Conservation (phyloP, 2,113 vertebrate genomes). For the Chlamydotis undulata region DNA sequence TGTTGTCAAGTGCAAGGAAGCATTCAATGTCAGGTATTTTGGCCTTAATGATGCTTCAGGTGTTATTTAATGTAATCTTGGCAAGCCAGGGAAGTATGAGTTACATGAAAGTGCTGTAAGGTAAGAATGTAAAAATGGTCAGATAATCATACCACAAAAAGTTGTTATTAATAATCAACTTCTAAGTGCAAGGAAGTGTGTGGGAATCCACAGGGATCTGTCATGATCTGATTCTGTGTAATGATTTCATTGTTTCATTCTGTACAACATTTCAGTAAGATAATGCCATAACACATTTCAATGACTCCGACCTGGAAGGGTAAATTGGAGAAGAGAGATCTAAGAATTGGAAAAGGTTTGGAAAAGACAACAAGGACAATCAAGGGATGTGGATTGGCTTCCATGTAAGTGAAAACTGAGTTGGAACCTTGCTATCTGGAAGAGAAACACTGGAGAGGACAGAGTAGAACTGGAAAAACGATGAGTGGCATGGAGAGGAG, state of each 20-base stretch:
- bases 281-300: neutral
- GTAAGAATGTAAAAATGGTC: neutral
- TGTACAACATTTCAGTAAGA: neutral
- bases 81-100: neutral
- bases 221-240: neutral
- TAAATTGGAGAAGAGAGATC: neutral
- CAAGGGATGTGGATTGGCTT: neutral
- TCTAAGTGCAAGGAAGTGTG: neutral
- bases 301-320: neutral
- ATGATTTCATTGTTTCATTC: neutral
- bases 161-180: neutral
- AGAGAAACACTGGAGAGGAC: neutral
- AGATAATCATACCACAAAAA: neutral
- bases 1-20: neutral
- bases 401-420: neutral
- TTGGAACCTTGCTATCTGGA: neutral
- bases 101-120: neutral
- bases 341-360: neutral
- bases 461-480: neutral
- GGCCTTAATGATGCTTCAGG: neutral
- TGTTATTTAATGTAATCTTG: neutral
- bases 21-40: neutral
- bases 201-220: neutral
- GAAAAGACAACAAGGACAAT: neutral
- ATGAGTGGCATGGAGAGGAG: neutral